Conservation (phyloP, 1,140 invertebrate species). For the Psix sp. region DNA sequence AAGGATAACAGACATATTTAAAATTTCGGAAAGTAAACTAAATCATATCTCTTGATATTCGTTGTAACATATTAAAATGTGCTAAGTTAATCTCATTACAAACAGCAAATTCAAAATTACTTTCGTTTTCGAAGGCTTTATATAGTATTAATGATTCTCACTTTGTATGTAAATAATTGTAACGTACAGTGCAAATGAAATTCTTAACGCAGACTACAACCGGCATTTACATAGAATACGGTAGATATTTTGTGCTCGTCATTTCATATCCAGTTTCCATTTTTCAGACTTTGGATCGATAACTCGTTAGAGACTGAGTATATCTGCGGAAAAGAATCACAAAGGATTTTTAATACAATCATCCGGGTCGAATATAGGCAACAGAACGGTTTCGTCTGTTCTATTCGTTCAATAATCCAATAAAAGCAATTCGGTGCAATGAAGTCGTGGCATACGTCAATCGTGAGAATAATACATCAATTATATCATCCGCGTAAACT, state of each 20-base stretch:
- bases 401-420: conserved; percentile 58
- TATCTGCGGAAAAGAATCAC: conserved; percentile 59
- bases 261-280: conserved; percentile 55
- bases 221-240: conserved; percentile 43
- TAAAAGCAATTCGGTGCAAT: conserved; percentile 59
- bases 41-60: conserved; percentile 31
- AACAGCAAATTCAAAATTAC: conserved; percentile 40
- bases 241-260: conserved; percentile 48
- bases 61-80: conserved; percentile 27
- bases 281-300: conserved; percentile 51
- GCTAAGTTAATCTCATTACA: conserved; percentile 41
- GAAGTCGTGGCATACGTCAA: conserved; percentile 54
- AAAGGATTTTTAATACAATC: conserved; percentile 62
- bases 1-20: not conserved
- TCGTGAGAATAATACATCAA: conserved; percentile 58
- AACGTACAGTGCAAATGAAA: conserved; percentile 35
- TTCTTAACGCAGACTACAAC: conserved; percentile 28
- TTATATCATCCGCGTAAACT: conserved; percentile 45
- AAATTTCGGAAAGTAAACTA: conserved; percentile 33
- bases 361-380: conserved; percentile 50
- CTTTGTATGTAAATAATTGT: conserved; percentile 51
- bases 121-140: conserved; percentile 41
- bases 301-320: conserved; percentile 56
- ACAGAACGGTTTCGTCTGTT: conserved; percentile 55
- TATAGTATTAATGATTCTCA: conserved; percentile 38